A percentile compares a stretch with the other conserved stretches of the same genome.
Evolutionary conservation across 2,888 invertebrate species (phyloP).

Genomic region (Trachelus troglodyta): DNA sequence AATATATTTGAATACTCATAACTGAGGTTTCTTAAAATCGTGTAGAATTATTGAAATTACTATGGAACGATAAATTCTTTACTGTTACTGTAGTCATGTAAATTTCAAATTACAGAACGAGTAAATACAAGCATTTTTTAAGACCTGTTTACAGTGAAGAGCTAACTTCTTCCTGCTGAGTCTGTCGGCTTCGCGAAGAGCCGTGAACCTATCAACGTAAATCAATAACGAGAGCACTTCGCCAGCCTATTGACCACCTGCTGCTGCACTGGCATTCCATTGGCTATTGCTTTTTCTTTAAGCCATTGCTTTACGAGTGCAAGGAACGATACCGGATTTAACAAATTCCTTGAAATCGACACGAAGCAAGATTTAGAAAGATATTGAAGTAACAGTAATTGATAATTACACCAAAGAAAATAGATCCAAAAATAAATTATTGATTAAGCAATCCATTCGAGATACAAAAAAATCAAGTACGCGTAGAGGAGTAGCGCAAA

Average conservation of each 20-base stretch:
- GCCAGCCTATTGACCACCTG: conserved; percentile 58
- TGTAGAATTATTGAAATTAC: not conserved
- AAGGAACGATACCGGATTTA: not conserved
- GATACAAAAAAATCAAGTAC: not conserved
- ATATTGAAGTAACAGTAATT: too few species aligned
- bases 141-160: conserved; percentile 44
- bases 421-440: too few species aligned
- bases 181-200: conserved; percentile 11
- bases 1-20: not conserved
- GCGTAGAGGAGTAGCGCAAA: conserved; percentile 42
- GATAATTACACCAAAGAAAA: too few species aligned
- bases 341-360: not conserved
- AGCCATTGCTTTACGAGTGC: not conserved
- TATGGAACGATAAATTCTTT: not conserved
- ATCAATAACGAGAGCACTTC: conserved; percentile 60
- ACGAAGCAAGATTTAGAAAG: not conserved
- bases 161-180: conserved; percentile 9
- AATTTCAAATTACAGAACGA: conserved; percentile 6
- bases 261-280: conserved; percentile 46
- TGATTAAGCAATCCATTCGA: not conserved
- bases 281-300: conserved; percentile 38
- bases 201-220: conserved; percentile 59
- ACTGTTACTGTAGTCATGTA: conserved; percentile 1
- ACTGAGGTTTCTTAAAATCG: not conserved
- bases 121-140: conserved; percentile 30